Percentiles rank a stretch among this genome's conserved stretches.
These are phyloP conservation scores for Eledona agricola DNA, from an alignment of 2,888 invertebrate genomes.

Conservation along the genomic window DNA sequence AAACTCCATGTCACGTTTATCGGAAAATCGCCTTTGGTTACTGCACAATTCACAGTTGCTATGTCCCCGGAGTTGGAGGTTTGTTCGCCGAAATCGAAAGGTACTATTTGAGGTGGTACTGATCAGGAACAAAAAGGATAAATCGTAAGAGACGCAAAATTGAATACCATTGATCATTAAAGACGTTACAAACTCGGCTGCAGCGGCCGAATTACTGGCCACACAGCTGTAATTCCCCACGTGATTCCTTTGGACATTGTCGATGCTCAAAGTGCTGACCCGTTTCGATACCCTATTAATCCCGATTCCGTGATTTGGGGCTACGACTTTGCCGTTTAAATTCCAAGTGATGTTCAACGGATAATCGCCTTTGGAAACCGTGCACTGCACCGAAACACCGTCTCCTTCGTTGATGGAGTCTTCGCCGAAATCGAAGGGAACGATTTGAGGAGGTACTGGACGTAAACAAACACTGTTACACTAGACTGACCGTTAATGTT, in stretches of 20 bases:
- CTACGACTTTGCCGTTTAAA: slow-evolving; percentile 70
- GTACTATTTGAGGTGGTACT: slow-evolving; percentile 82
- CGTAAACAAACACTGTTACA: slow-evolving; percentile 1
- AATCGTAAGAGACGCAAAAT: slow-evolving; percentile 61
- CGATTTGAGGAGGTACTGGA: slow-evolving; percentile 58
- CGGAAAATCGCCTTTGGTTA: slow-evolving; percentile 80
- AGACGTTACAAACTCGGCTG: slow-evolving; percentile 69
- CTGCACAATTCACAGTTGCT: slow-evolving; percentile 66
- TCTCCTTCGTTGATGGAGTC: slow-evolving; percentile 75
- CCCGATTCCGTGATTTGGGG: slow-evolving; percentile 48
- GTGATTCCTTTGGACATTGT: slow-evolving; percentile 63
- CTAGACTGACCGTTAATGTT: slow-evolving; percentile 71
- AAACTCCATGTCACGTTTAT: slow-evolving; percentile 78
- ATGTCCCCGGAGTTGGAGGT: slow-evolving; percentile 62
- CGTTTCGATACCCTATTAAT: slow-evolving; percentile 62
- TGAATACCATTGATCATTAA: slow-evolving; percentile 73
- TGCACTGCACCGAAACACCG: slow-evolving; percentile 73
- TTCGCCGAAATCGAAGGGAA: slow-evolving; percentile 61
- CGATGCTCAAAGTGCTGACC: slow-evolving; percentile 65
- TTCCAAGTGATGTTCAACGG: slow-evolving; percentile 77
- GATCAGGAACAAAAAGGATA: slow-evolving; percentile 47
- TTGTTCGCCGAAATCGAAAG: slow-evolving; percentile 79
- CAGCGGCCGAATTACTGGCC: slow-evolving; percentile 68
- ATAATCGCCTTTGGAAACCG: slow-evolving; percentile 74
- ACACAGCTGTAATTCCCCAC: slow-evolving; percentile 66